phyloP scores from a whole-genome alignment of 2,888 invertebrate species.

The Cyclophora albipunctata region DNA sequence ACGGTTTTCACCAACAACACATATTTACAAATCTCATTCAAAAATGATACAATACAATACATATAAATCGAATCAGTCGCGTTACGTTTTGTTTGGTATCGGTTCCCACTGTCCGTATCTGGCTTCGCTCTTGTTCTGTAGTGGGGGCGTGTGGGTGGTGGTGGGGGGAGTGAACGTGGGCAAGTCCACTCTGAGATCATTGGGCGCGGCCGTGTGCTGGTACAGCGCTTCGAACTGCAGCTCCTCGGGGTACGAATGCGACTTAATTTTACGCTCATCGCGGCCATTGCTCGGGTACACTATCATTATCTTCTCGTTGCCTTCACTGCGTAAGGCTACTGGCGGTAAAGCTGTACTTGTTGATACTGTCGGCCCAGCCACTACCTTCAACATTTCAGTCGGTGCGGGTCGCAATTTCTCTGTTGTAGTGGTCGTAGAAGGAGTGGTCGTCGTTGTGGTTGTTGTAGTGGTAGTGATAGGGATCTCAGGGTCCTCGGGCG shows the following conservation, averaged over 20 bases:
- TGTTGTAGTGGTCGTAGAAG: slow-evolving; percentile 36
- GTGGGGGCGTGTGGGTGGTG: slow-evolving; percentile 27
- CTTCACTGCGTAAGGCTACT: slow-evolving; percentile 54
- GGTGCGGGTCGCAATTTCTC: slow-evolving; percentile 47
- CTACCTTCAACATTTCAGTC: slow-evolving; percentile 55
- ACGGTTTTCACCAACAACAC: slow-evolving; percentile 5
- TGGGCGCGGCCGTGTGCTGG: slow-evolving; percentile 54
- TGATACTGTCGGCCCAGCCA: slow-evolving; percentile 46
- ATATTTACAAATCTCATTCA: slow-evolving; percentile 17
- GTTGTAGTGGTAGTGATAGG: slow-evolving; percentile 43
- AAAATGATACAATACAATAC: slow-evolving; percentile 3
- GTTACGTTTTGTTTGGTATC: slow-evolving; percentile 24
- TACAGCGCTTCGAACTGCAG: slow-evolving; percentile 69
- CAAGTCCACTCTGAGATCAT: slow-evolving; percentile 67
- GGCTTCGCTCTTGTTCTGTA: slow-evolving; percentile 28
- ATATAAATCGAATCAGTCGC: slow-evolving; percentile 5
- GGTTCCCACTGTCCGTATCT: slow-evolving; percentile 4
- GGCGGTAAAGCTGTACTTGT: slow-evolving; percentile 65
- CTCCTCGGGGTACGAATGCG: slow-evolving; percentile 68
- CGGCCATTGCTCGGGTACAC: slow-evolving; percentile 70
- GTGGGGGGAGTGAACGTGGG: slow-evolving; percentile 75
- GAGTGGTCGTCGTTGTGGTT: slow-evolving; percentile 30
- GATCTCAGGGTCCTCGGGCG: slow-evolving; percentile 60
- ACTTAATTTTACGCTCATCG: slow-evolving; percentile 66
- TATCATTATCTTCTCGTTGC: slow-evolving; percentile 61